Conservation (phyloP, 2,797 vertebrate genomes). For the Sylvia borin region DNA sequence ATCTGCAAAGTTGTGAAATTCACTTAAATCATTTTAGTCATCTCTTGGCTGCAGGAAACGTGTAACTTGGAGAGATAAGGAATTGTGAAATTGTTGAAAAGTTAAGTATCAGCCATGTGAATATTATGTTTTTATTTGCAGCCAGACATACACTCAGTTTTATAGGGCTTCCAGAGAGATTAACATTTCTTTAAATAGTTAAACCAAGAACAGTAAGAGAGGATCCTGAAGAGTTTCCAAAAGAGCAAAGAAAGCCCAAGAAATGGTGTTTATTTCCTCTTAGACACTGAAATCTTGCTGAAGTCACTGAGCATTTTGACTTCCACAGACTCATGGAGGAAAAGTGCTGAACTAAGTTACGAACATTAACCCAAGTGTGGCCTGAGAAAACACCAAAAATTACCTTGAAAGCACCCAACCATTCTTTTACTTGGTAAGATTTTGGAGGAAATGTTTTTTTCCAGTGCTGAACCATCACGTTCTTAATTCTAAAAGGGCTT, state of each 20-base stretch:
- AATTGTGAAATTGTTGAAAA: neutral
- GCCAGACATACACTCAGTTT: neutral
- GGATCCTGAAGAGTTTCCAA: neutral
- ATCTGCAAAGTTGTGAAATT: slow-evolving; percentile 36
- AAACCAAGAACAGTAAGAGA: neutral
- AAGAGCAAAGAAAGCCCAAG: neutral
- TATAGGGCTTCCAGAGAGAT: neutral
- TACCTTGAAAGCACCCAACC: neutral
- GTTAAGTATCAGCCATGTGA: neutral
- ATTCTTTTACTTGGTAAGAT: neutral
- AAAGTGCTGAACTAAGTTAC: neutral
- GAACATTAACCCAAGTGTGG: neutral
- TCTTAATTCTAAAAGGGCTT: neutral
- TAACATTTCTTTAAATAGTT: neutral
- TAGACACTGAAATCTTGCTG: neutral
- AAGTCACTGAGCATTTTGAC: neutral
- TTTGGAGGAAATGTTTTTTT: neutral
- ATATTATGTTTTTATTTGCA: neutral
- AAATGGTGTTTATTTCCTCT: neutral
- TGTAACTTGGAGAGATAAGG: neutral
- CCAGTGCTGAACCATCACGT: neutral
- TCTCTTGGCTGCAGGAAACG: neutral
- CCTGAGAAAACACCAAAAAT: neutral
- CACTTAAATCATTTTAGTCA: slow-evolving; percentile 12
- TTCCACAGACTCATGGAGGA: neutral